Evolutionary conservation across 2,797 vertebrate genomes (phyloP).

Genomic region (Hippocampus kuda): DNA sequence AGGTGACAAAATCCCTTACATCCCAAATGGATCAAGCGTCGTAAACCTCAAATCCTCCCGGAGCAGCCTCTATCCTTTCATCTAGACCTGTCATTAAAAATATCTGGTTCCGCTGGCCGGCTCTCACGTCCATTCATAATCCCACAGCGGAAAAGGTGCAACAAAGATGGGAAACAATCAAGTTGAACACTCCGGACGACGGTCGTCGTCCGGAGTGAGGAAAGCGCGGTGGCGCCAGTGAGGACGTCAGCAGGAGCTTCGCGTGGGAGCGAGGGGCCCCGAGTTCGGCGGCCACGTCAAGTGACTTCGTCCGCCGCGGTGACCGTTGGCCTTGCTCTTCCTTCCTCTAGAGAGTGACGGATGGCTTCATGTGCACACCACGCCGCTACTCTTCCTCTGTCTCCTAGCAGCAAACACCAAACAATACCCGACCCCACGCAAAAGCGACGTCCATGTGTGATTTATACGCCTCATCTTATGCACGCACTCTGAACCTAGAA

Average conservation of each 20-base stretch:
- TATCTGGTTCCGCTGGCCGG: constrained; percentile 12
- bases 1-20: constrained; percentile 11
- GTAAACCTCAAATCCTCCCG: not conserved
- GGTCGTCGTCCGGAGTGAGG: constrained; percentile 47
- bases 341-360: constrained; percentile 40
- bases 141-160: constrained; percentile 41
- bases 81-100: constrained; percentile 11
- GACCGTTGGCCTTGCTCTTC: constrained; percentile 38
- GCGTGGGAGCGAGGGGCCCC: constrained; percentile 17
- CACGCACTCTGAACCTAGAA: constrained; percentile 25
- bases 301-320: not conserved
- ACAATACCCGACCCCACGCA: constrained; percentile 40
- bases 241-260: constrained; percentile 12
- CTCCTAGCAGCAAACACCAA: constrained; percentile 56
- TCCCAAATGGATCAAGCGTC: constrained; percentile 36
- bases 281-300: constrained; percentile 17
- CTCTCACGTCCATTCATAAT: constrained; percentile 56
- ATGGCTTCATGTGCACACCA: constrained; percentile 52
- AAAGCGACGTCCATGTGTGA: constrained; percentile 34
- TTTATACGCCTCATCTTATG: constrained; percentile 36
- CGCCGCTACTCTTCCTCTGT: constrained; percentile 45
- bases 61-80: not conserved
- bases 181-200: constrained; percentile 33
- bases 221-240: constrained; percentile 47
- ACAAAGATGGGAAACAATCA: constrained; percentile 72